A percentile compares a stretch with the other conserved stretches of the same genome.
Conservation (phyloP, 2,797 vertebrate species). For the Gadopsis bispinosus region DNA sequence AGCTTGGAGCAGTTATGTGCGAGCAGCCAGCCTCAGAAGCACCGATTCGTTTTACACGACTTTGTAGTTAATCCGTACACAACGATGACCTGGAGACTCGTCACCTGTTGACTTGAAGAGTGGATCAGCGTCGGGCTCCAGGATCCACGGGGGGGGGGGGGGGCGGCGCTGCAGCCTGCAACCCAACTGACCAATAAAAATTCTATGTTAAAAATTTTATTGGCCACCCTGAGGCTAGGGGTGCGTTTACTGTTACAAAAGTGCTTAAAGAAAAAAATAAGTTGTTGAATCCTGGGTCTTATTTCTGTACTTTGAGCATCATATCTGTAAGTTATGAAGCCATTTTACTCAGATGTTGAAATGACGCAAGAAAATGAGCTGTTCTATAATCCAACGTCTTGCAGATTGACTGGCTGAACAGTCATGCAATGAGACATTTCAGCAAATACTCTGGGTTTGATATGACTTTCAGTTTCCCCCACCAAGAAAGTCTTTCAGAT, state of each 20-base stretch:
- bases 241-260: background rate
- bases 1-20: conserved; percentile 29
- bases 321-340: background rate
- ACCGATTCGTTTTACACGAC: background rate
- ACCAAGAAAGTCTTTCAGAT: too few relatives aligned
- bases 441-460: too few relatives aligned
- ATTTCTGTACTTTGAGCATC: background rate
- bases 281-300: background rate
- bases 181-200: background rate
- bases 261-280: background rate
- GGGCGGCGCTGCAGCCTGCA: background rate
- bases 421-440: background rate
- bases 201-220: background rate
- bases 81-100: background rate
- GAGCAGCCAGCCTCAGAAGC: conserved; percentile 4
- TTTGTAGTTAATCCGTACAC: background rate
- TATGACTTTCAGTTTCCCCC: too few relatives aligned
- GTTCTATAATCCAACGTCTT: background rate
- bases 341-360: background rate
- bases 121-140: background rate
- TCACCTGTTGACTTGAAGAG: background rate
- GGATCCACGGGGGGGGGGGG: background rate
- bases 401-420: background rate
- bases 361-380: background rate
- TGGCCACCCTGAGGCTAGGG: too few relatives aligned